Evolutionary conservation across 2,797 vertebrate genomes (phyloP).

Genomic region (Sebastes cheni): DNA sequence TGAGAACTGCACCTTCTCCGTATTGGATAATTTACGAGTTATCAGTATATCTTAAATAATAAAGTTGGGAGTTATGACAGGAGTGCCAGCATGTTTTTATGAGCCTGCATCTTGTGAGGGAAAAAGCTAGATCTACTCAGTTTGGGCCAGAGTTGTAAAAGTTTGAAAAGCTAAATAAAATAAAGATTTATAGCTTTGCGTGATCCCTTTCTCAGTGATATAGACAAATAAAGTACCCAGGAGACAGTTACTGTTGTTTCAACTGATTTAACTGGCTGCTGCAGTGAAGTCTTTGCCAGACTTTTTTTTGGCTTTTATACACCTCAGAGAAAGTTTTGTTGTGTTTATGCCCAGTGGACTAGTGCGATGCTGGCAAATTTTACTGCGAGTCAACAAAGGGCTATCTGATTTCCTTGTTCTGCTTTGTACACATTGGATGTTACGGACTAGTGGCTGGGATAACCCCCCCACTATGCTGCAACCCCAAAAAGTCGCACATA

Average conservation of each 20-base stretch:
- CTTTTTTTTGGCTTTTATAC: conserved; percentile 3
- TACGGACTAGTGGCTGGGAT: background rate
- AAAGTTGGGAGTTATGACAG: conserved; percentile 4
- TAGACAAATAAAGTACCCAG: conserved; percentile 31
- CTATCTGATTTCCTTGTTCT: background rate
- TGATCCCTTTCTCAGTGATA: conserved; percentile 32
- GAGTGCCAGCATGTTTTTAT: conserved; percentile 12
- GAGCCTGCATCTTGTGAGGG: background rate
- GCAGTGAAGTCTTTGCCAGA: conserved; percentile 16
- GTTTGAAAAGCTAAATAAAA: conserved; percentile 18
- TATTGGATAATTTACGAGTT: background rate
- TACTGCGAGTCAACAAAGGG: background rate
- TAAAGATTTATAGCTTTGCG: conserved; percentile 39
- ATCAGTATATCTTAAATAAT: background rate
- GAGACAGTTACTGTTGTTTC: conserved; percentile 34
- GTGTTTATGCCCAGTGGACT: conserved; percentile 18
- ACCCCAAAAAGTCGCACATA: background rate
- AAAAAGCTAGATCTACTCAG: background rate
- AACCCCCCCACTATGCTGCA: background rate
- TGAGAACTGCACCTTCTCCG: background rate
- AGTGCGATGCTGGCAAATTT: background rate
- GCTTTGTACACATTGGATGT: background rate
- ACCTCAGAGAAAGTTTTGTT: conserved; percentile 13
- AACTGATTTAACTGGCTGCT: conserved; percentile 37
- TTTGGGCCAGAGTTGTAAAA: conserved; percentile 5